A percentile compares a stretch with the other conserved stretches of the same genome.
phyloP scores from a whole-genome alignment of 1,140 invertebrate species.

The Littorina saxatilis region DNA sequence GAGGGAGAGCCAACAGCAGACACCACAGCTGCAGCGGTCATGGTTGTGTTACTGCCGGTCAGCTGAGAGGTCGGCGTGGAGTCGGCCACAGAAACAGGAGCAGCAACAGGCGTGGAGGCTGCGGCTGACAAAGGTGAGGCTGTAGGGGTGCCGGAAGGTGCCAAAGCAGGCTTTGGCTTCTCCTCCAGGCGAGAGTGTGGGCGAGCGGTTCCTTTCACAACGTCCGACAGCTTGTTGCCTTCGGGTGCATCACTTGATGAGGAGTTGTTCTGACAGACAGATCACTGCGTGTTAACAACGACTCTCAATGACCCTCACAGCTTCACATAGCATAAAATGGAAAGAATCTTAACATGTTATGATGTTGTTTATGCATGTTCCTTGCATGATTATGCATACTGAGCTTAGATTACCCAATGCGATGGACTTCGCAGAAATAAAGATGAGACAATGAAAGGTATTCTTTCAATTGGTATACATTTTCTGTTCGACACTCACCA shows the following conservation, averaged over 20 bases:
- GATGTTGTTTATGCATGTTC: too few relatives aligned
- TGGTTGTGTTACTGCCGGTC: conserved; percentile 29
- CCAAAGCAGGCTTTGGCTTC: conserved; percentile 41
- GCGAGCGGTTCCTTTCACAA: conserved; percentile 86
- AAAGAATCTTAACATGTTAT: too few relatives aligned
- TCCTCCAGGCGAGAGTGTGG: conserved; percentile 43
- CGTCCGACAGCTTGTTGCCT: conserved; percentile 82
- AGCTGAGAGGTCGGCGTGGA: conserved; percentile 1
- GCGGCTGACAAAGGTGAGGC: conserved; percentile 47
- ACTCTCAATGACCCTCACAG: too few relatives aligned
- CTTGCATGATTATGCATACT: too few relatives aligned
- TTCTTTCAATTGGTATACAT: too few relatives aligned
- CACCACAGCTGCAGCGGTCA: conserved; percentile 40
- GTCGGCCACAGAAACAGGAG: conserved; percentile 36
- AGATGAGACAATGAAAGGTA: too few relatives aligned
- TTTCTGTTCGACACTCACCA: too few relatives aligned
- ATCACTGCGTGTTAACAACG: too few relatives aligned
- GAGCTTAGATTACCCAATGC: too few relatives aligned
- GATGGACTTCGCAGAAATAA: too few relatives aligned
- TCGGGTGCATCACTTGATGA: conserved; percentile 70
- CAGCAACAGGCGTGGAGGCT: conserved; percentile 37
- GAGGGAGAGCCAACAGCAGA: conserved; percentile 37
- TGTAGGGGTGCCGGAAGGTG: conserved; percentile 42
- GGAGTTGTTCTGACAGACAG: conserved; percentile 63
- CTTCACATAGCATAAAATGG: too few relatives aligned